These are phyloP conservation scores for Orius laevigatus DNA, from an alignment of 1,140 invertebrate genomes.

Conservation along the genomic window DNA sequence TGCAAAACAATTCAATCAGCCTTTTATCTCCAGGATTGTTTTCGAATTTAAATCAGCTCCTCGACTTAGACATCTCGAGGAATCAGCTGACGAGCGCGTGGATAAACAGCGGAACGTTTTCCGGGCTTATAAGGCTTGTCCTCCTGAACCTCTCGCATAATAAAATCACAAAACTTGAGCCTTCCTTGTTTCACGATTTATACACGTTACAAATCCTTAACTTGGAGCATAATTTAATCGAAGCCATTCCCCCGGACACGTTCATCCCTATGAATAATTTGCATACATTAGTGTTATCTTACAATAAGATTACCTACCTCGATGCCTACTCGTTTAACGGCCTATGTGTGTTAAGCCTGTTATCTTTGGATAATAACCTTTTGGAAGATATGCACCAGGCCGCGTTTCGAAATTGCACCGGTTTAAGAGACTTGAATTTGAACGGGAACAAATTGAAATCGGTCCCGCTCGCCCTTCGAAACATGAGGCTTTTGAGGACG, in stretches of 20 bases:
- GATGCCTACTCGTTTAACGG: slow-evolving; percentile 63
- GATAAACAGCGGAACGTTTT: slow-evolving; percentile 67
- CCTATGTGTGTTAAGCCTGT: slow-evolving; percentile 53
- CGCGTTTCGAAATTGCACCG: slow-evolving; percentile 64
- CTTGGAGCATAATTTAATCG: slow-evolving; percentile 59
- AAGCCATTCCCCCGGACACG: slow-evolving; percentile 59
- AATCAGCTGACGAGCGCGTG: slow-evolving; percentile 72
- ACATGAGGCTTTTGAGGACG: slow-evolving; percentile 56
- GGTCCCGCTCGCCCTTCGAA: slow-evolving; percentile 55
- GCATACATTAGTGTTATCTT: slow-evolving; percentile 59
- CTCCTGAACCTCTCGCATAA: slow-evolving; percentile 74
- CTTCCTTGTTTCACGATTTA: slow-evolving; percentile 60
- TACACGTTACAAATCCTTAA: slow-evolving; percentile 70
- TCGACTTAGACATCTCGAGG: slow-evolving; percentile 68
- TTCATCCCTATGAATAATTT: slow-evolving; percentile 70
- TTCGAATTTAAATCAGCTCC: slow-evolving; percentile 64
- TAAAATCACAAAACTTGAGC: slow-evolving; percentile 58
- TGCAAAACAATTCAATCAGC: slow-evolving; percentile 77
- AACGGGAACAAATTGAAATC: slow-evolving; percentile 58
- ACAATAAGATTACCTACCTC: slow-evolving; percentile 58
- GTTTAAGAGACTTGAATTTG: slow-evolving; percentile 62
- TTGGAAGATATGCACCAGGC: slow-evolving; percentile 58
- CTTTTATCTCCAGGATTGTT: slow-evolving; percentile 64
- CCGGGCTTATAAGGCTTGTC: slow-evolving; percentile 70
- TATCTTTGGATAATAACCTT: slow-evolving; percentile 65